phyloP scores from a whole-genome alignment of 2,797 vertebrate species.

The Anolis apletophallus region DNA sequence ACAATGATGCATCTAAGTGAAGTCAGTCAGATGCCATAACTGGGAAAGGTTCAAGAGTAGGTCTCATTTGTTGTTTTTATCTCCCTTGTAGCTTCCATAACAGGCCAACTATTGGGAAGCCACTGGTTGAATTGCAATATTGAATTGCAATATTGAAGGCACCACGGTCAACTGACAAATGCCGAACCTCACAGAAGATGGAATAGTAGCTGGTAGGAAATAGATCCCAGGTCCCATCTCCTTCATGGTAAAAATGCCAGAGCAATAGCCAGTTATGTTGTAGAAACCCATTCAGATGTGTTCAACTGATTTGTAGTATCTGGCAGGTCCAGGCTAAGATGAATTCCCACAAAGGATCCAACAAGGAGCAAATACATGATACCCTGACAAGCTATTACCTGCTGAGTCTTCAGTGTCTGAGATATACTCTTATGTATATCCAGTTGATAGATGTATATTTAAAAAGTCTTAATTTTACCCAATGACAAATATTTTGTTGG shows the following conservation, averaged over 20 bases:
- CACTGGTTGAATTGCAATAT: not conserved
- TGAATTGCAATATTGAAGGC: not conserved
- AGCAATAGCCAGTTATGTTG: not conserved
- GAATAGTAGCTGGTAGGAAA: not conserved
- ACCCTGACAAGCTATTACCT: too few relatives aligned
- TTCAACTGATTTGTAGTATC: not conserved
- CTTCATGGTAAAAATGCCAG: not conserved
- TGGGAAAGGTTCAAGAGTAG: not conserved
- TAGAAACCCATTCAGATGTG: not conserved
- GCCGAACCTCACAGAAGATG: not conserved
- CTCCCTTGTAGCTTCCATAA: not conserved
- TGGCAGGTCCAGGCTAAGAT: too few relatives aligned
- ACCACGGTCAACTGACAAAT: not conserved
- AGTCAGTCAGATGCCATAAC: too few relatives aligned
- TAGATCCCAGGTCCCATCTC: not conserved
- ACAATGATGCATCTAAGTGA: too few relatives aligned
- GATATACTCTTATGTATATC: too few relatives aligned
- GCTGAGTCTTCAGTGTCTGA: too few relatives aligned
- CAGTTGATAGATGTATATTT: too few relatives aligned
- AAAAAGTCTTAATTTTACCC: too few relatives aligned
- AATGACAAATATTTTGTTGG: too few relatives aligned
- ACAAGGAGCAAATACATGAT: too few relatives aligned
- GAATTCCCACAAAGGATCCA: too few relatives aligned
- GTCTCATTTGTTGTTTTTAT: too few relatives aligned
- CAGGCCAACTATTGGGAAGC: not conserved